Base-by-base conservation (phyloP, 2,797 vertebrate genomes). In the Poecilia wingei region DNA sequence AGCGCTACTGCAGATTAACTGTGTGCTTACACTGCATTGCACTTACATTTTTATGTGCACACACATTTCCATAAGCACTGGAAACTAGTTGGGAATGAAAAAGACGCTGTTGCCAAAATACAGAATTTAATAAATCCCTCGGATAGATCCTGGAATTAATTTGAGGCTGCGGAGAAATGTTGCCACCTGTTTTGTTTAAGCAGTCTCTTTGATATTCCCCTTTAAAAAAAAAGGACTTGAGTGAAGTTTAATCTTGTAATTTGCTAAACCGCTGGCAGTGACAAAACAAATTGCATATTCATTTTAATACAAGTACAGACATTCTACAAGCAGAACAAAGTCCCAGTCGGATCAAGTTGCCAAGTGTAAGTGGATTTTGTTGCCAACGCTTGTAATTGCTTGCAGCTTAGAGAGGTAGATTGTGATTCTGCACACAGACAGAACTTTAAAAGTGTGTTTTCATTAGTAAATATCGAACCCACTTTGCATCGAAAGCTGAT, bases 151-250 rank as follows among this genome's bases (percentile, higher is more conserved):
- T 86, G 25, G 69, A 90, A 94, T 93, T 94, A 93, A 95, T 94
- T 93, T 83, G 85, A 91, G 90, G 92, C 91, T 79, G 22, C 74
- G 59, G 86, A 45, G 85, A 93, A 93, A 92, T 89, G 89, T 91
- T 92, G 85, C 90, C 93, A 94, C 93, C 94, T 94, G 94, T 93
- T 95, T 94, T 86, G 91, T 93, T 95, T 85, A 92, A 91, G 88
- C 76, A 95, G 93, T 95, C 94, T 95, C 94, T 95, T 95, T 95
- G 94, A 95, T 95, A 91, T 93, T 90, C 92, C 88, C 71, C 88
- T 90, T 93, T 94, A 91, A 84, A 90, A 89, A 22, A 45, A 93
- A 93, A 82, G 89, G 84, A 86, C 78, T 79, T 43, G 25, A 83
- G 66, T 80, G 79, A 74, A 89, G 79, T 82, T 93, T 93, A 93